phyloP scores from a whole-genome alignment of 2,888 invertebrate species.

The Gymnoscelis rufifasciata region DNA sequence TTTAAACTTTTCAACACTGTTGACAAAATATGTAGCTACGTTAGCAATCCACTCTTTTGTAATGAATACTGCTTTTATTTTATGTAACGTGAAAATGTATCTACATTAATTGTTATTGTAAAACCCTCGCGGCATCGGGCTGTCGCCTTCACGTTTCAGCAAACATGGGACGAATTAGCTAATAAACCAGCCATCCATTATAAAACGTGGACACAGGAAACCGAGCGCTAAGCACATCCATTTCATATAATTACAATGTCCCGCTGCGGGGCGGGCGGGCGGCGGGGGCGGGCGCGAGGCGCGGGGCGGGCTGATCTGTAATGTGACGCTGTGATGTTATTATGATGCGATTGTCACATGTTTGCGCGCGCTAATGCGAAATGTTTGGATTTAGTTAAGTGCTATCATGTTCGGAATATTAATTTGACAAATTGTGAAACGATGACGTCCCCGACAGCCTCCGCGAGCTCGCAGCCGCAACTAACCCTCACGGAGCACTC shows the following conservation, averaged over 20 bases:
- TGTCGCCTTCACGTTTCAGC: background rate
- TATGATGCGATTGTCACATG: background rate
- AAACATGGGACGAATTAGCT: constrained; percentile 17
- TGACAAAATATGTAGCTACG: too few species aligned
- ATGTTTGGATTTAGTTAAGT: background rate
- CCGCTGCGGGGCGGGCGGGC: constrained; percentile 1
- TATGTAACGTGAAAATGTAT: background rate
- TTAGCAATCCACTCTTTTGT: too few species aligned
- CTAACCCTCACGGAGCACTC: too few species aligned
- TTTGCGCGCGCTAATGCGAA: background rate
- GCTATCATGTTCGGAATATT: background rate
- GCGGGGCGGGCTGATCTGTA: background rate
- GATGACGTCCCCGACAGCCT: background rate
- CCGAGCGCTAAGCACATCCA: constrained; percentile 41
- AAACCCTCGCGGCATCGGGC: background rate
- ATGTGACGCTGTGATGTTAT: background rate
- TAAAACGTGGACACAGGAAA: constrained; percentile 27
- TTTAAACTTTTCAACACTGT: too few species aligned
- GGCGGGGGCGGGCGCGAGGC: background rate
- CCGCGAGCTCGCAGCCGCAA: background rate
- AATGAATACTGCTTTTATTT: too few species aligned
- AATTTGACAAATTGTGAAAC: background rate
- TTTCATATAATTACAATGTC: constrained; percentile 35
- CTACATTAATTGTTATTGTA: background rate
- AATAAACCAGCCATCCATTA: constrained; percentile 37